Conservation (phyloP, 2,888 invertebrate species). For the Himalopsyche kuldschensis region DNA sequence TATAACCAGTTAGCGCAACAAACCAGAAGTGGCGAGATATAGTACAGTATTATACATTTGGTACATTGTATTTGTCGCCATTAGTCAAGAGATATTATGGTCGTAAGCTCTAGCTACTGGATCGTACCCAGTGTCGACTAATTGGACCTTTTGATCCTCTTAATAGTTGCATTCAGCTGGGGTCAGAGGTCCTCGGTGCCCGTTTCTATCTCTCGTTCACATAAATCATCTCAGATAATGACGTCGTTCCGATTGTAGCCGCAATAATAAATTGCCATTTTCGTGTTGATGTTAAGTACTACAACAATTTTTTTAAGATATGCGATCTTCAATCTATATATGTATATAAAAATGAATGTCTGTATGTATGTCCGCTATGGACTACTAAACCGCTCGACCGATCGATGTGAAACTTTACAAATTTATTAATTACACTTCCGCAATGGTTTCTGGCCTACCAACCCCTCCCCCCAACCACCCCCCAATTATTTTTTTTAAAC, state of each 20-base stretch:
- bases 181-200: constrained; percentile 4
- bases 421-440: too few species aligned
- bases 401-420: too few species aligned
- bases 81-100: constrained; percentile 25
- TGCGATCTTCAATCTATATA: too few species aligned
- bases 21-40: background rate
- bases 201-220: background rate
- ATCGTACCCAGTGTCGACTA: constrained; percentile 10
- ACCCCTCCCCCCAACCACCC: too few species aligned
- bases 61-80: constrained; percentile 18
- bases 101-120: constrained; percentile 6
- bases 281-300: too few species aligned
- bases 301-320: too few species aligned
- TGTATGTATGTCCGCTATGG: too few species aligned
- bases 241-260: background rate
- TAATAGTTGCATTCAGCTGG: constrained; percentile 19
- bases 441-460: too few species aligned
- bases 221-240: background rate
- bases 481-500: too few species aligned
- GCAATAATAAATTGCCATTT: too few species aligned
- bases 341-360: too few species aligned
- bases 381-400: too few species aligned
- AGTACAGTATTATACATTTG: background rate
- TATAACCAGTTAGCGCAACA: background rate
- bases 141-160: constrained; percentile 25